Base-by-base conservation (phyloP, 2,113 vertebrate species). In the Urocitellus parryii region DNA sequence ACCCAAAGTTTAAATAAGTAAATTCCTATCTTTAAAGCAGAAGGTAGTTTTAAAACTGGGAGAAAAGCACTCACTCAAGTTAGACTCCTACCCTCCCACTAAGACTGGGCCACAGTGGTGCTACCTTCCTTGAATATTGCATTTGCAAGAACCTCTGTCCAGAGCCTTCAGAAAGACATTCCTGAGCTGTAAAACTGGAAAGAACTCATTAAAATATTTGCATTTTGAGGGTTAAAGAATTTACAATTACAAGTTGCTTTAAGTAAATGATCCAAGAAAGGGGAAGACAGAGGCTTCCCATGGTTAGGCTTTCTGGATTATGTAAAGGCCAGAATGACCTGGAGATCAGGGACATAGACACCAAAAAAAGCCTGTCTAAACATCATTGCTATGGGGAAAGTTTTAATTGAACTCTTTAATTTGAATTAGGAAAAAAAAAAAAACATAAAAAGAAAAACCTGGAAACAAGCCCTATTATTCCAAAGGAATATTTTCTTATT, bases 281-380 rank as follows among this genome's bases (percentile, higher is more conserved):
- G 6, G 18, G 1, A 27, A 39, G 27, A 22, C 8, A 17, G 1
- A 5, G 9, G 1, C 8, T 2, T 61, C 61, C 32, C 32, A 16
- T 48, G 16, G 14, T 25, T 89, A 76, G n/a, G 27, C 1, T 67
- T n/a, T 45, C 22, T 80, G 39, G 22, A 68, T 67, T 74, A 5
- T 27, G 0, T 78, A 34, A 89, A 24, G 32, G 14, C 39, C 24
- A 51, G 17, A 11, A 7, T 68, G 37, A 48, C 5, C 51, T 39
- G 37, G 61, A 72, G 1, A n/a, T 25, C 2, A n/a, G 37, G 4
- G 3, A 3, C 6, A 2, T 16, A 72, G 32, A 85, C 7, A 2
- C 4, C 34, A 1, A n/a, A 79, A 79, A 24, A 63, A 53, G 10
- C 0, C 9, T 8, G 0, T 45, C 17, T 86, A 72, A 77, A 18